These are phyloP conservation scores for Dicaeum eximium DNA, from an alignment of 2,113 vertebrate species.

Conservation along the genomic window DNA sequence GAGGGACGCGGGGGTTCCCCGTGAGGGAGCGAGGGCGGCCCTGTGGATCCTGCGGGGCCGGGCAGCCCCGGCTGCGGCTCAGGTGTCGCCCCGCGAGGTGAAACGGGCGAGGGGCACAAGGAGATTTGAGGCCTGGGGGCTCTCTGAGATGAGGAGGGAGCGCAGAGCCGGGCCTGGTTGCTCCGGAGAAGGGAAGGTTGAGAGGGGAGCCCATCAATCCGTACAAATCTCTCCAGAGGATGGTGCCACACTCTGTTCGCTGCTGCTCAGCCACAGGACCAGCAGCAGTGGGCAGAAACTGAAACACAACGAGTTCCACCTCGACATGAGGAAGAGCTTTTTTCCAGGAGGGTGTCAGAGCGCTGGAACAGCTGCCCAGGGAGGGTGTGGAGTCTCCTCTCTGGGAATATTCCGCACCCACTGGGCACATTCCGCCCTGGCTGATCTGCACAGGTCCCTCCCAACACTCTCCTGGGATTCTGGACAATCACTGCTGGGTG, in stretches of 20 bases:
- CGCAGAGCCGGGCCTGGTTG: not conserved
- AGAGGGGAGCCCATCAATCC: too few species aligned
- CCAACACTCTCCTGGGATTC: not conserved
- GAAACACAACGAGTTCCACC: not conserved
- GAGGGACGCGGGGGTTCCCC: not conserved
- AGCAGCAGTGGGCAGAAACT: not conserved
- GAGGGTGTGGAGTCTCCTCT: not conserved
- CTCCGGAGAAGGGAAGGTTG: not conserved
- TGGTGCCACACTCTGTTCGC: accelerated
- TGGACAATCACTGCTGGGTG: accelerated
- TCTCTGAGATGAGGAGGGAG: not conserved
- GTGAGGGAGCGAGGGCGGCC: not conserved
- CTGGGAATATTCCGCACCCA: not conserved
- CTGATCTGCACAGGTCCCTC: accelerated
- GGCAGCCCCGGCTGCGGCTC: not conserved
- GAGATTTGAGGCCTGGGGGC: not conserved
- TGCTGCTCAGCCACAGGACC: not conserved
- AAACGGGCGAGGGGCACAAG: not conserved
- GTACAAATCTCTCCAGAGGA: accelerated
- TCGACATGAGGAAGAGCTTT: not conserved
- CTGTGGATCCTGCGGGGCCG: not conserved
- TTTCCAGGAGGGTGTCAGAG: not conserved
- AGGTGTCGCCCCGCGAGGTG: not conserved
- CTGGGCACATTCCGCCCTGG: not conserved
- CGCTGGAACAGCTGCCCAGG: not conserved